phyloP scores from a whole-genome alignment of 2,888 invertebrate genomes.

The Colletes collaris region DNA sequence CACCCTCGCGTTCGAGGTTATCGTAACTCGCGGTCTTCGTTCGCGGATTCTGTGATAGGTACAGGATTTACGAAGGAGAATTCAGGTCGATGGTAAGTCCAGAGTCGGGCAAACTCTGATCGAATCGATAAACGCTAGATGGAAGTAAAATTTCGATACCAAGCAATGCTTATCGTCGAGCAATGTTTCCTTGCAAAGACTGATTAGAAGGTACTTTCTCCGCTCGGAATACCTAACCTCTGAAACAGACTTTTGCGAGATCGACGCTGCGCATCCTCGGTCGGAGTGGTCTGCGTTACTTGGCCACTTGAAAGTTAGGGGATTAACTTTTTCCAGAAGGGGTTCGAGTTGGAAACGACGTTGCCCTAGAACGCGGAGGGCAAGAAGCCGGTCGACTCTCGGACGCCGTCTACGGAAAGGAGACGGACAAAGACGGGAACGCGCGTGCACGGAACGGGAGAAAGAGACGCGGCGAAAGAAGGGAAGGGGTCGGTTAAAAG shows the following conservation, averaged over 20 bases:
- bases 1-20: background rate
- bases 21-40: background rate
- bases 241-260: too few relatives aligned
- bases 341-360: constrained; percentile 9
- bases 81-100: too few relatives aligned
- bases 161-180: too few relatives aligned
- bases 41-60: too few relatives aligned
- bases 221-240: too few relatives aligned
- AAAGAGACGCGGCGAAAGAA: too few relatives aligned
- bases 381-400: constrained; percentile 5
- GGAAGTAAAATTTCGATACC: too few relatives aligned
- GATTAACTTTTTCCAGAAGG: constrained; percentile 9
- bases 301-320: constrained; percentile 10
- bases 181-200: too few relatives aligned
- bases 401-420: background rate
- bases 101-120: too few relatives aligned
- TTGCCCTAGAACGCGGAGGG: background rate
- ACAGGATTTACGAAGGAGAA: too few relatives aligned
- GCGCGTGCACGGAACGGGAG: background rate
- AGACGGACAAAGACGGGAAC: background rate
- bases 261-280: background rate
- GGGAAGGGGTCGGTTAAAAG: constrained; percentile 12
- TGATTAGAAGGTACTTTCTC: too few relatives aligned
- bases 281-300: background rate
- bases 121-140: too few relatives aligned